Conservation (phyloP, 2,113 vertebrate species). For the Indicator indicator region DNA sequence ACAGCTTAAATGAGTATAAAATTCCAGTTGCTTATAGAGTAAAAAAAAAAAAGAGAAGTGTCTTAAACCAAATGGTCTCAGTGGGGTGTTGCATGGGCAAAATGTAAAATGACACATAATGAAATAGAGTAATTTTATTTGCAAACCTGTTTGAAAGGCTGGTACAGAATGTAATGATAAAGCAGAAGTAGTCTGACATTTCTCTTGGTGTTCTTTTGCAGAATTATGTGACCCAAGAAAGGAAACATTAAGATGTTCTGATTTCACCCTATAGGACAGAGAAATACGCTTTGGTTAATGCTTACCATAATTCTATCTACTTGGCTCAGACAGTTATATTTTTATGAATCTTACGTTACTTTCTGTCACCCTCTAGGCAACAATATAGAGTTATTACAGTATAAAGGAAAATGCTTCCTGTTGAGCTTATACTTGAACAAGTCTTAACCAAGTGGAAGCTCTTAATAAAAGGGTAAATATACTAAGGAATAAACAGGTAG, state of each 20-base stretch:
- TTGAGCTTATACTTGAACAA: conserved; percentile 55
- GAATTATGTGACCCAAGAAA: conserved; percentile 67
- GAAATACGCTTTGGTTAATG: conserved; percentile 63
- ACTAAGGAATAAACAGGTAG: conserved; percentile 52
- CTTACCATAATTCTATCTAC: conserved; percentile 69
- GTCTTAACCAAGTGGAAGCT: conserved; percentile 53
- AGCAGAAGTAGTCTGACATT: conserved; percentile 18
- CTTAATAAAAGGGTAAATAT: conserved; percentile 68
- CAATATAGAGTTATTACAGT: conserved; percentile 70
- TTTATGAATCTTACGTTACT: conserved; percentile 74
- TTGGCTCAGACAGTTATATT: conserved; percentile 69
- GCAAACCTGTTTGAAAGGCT: conserved; percentile 37
- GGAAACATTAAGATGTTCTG: conserved; percentile 70
- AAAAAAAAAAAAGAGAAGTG: neutral
- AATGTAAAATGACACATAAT: conserved; percentile 60
- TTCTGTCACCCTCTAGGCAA: conserved; percentile 75
- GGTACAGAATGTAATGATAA: conserved; percentile 30
- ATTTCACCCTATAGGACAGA: conserved; percentile 65
- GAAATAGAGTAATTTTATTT: conserved; percentile 67
- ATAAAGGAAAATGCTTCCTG: conserved; percentile 71
- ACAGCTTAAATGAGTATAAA: conserved; percentile 32
- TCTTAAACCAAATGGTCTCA: conserved; percentile 49
- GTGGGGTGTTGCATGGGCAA: conserved; percentile 36
- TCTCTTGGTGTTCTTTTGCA: conserved; percentile 53
- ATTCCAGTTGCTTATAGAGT: conserved; percentile 16